phyloP scores from a whole-genome alignment of 2,113 vertebrate species.

The Porphyrio hochstetteri region DNA sequence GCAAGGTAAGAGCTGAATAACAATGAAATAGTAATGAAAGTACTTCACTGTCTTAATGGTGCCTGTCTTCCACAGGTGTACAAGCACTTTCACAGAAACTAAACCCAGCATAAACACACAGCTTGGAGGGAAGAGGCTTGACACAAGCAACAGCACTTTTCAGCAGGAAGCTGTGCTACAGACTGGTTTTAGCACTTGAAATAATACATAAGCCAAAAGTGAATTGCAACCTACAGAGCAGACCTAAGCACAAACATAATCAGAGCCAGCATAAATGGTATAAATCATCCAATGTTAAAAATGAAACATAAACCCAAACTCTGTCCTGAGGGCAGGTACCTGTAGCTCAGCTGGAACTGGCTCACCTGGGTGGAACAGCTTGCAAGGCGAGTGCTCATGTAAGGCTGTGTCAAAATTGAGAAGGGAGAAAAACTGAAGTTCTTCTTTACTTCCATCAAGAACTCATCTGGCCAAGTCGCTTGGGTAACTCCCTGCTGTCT shows the following conservation, averaged over 20 bases:
- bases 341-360: not conserved
- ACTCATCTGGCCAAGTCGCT: not conserved
- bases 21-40: not conserved
- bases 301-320: not conserved
- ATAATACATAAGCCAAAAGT: not conserved
- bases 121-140: not conserved
- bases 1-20: not conserved
- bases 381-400: not conserved
- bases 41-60: not conserved
- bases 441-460: not conserved
- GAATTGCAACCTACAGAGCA: not conserved
- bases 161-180: not conserved
- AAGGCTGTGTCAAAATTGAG: not conserved
- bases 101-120: not conserved
- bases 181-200: not conserved
- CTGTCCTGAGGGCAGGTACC: not conserved
- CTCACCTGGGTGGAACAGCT: not conserved
- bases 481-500: not conserved
- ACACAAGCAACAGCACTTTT: not conserved
- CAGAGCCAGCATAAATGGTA: not conserved
- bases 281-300: not conserved
- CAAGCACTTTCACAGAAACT: not conserved
- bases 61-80: not conserved
- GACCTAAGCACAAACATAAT: not conserved
- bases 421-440: not conserved